Conservation (phyloP, 1,140 invertebrate genomes). For the Drosophila funebris region DNA sequence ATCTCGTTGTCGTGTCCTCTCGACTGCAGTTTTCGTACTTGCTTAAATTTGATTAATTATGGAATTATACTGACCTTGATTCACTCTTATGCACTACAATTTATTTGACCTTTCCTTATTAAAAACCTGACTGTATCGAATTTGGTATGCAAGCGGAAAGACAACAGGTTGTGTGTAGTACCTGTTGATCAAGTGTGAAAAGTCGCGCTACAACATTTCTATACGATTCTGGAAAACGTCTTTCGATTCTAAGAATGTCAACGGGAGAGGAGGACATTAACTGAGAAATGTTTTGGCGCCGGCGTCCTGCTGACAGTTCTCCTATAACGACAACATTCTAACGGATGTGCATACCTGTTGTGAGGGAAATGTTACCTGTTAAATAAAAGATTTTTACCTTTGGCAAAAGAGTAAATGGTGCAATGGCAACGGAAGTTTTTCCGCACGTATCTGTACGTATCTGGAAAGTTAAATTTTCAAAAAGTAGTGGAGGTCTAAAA, state of each 20-base stretch:
- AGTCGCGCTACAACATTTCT: slow-evolving; percentile 54
- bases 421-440: slow-evolving; percentile 20
- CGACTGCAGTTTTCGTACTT: too few relatives aligned
- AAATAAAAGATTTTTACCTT: slow-evolving; percentile 7
- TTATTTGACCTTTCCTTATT: too few relatives aligned
- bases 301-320: slow-evolving; percentile 67
- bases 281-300: slow-evolving; percentile 61
- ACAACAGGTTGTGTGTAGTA: slow-evolving; percentile 22
- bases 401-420: slow-evolving; percentile 12
- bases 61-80: too few relatives aligned
- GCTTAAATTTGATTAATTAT: too few relatives aligned
- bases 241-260: slow-evolving; percentile 59
- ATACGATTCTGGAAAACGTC: slow-evolving; percentile 42
- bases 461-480: neutral
- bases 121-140: too few relatives aligned
- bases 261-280: slow-evolving; percentile 44
- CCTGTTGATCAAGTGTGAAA: slow-evolving; percentile 65
- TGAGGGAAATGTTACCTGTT: slow-evolving; percentile 52
- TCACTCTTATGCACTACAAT: too few relatives aligned
- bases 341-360: slow-evolving; percentile 42
- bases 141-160: neutral
- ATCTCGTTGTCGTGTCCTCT: too few relatives aligned
- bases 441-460: neutral
- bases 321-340: slow-evolving; percentile 42
- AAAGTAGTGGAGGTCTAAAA: slow-evolving; percentile 8